Evolutionary conservation across 2,113 vertebrate genomes (phyloP).

Genomic region (Paraplagusia blochii): DNA sequence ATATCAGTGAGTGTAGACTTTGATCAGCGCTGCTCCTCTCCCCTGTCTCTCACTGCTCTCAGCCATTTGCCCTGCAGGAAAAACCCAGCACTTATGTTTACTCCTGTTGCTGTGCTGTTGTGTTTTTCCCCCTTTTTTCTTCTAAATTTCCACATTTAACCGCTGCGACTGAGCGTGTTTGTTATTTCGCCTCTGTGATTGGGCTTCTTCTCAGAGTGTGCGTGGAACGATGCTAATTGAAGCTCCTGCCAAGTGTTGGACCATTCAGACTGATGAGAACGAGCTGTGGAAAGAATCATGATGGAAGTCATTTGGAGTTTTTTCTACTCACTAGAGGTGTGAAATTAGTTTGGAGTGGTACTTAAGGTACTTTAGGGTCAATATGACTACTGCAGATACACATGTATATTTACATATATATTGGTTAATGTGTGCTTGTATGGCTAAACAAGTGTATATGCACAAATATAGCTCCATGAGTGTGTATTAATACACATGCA

Average conservation of each 20-base stretch:
- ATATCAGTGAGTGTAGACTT: slow-evolving; percentile 39
- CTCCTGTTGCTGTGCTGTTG: slow-evolving; percentile 1
- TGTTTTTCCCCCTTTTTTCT: slow-evolving; percentile 18
- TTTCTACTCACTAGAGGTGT: slow-evolving; percentile 10
- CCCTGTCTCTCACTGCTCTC: slow-evolving; percentile 21
- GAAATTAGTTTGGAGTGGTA: slow-evolving; percentile 2
- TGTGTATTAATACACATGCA: no score
- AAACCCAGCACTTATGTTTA: slow-evolving; percentile 5
- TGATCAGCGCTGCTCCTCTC: slow-evolving; percentile 32
- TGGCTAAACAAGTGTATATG: no score
- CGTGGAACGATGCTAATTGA: slow-evolving; percentile 30
- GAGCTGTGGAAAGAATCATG: slow-evolving; percentile 23
- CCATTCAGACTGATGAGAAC: slow-evolving; percentile 14
- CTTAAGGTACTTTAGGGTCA: background rate
- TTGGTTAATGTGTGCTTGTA: no score
- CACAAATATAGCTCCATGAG: no score
- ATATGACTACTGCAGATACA: background rate
- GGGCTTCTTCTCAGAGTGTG: slow-evolving; percentile 9
- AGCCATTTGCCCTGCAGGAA: slow-evolving; percentile 27
- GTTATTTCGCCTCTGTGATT: slow-evolving; percentile 3
- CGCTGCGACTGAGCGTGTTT: slow-evolving; percentile 1
- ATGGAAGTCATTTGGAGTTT: slow-evolving; percentile 14
- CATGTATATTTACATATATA: no score
- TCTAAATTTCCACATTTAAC: slow-evolving; percentile 20
- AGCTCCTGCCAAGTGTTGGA: slow-evolving; percentile 21